These are phyloP conservation scores for Cremastobaeus sp. DNA, from an alignment of 2,888 invertebrate genomes.

Conservation along the genomic window DNA sequence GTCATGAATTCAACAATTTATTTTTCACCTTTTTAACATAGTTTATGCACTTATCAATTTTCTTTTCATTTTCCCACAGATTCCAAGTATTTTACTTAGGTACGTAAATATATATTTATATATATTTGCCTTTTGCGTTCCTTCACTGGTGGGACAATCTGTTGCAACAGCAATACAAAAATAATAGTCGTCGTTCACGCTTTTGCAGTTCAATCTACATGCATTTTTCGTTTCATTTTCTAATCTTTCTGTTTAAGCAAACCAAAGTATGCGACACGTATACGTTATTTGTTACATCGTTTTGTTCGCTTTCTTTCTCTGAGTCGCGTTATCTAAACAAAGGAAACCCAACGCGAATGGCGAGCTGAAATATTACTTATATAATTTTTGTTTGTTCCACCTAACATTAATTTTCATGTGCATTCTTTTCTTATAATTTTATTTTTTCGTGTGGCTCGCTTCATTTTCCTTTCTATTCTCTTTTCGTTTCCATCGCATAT, in stretches of 20 bases:
- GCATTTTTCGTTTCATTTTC: slow-evolving; percentile 32
- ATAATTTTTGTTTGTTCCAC: slow-evolving; percentile 22
- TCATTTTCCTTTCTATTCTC: slow-evolving; percentile 1
- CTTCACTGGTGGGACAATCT: slow-evolving; percentile 66
- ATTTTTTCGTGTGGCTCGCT: slow-evolving; percentile 17
- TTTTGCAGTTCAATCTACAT: slow-evolving; percentile 66
- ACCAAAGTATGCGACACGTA: slow-evolving; percentile 41
- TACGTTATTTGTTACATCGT: slow-evolving; percentile 23
- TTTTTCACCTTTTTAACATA: slow-evolving; percentile 55
- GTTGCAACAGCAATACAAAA: slow-evolving; percentile 75
- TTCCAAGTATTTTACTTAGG: slow-evolving; percentile 64
- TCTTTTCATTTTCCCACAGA: slow-evolving; percentile 62
- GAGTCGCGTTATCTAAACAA: slow-evolving; percentile 28
- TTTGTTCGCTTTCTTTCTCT: slow-evolving; percentile 51
- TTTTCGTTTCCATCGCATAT: slow-evolving; percentile 6
- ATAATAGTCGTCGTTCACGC: slow-evolving; percentile 72
- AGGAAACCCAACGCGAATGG: slow-evolving; percentile 45
- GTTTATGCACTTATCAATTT: slow-evolving; percentile 48
- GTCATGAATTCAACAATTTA: slow-evolving; percentile 42
- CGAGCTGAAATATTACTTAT: slow-evolving; percentile 18
- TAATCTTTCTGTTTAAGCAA: slow-evolving; percentile 24
- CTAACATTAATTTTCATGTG: not conserved
- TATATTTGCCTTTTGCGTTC: slow-evolving; percentile 59
- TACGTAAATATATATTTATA: slow-evolving; percentile 67
- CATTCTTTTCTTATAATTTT: not conserved